Evolutionary conservation across 2,888 invertebrate species (phyloP), one percentile per base, ranked within the genome.

Genomic region (Rhogogaster chlorosoma): DNA sequence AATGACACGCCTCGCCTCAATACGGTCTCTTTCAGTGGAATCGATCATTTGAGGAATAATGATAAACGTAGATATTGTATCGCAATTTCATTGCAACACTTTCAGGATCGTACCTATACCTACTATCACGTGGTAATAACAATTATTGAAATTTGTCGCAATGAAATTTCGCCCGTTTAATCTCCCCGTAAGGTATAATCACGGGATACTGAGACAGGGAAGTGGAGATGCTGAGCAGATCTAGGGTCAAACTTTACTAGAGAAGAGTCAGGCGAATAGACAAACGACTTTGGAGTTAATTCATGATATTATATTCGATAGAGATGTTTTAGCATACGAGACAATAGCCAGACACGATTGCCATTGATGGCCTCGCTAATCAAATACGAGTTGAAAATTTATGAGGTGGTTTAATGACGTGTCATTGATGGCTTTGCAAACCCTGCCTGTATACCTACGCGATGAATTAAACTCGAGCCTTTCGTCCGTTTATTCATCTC

Each of bases 331-430:
- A 45, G 83, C 83, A 83, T 83, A 83, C 38, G 18, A 83, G 83
- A 83, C 83, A 83, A 83, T 83, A 42, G 83, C 42, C 42, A 77
- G 77, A 67, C 45, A 32, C 67, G 42, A 80, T 64, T 49, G 80
- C 64, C 80, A 80, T 80, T 80, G 36, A 80, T 83, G 83, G 29
- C 61, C 57, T 80, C 57, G 61, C 83, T 67, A 83, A 83, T 83
- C 67, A 83, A 26, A 15, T 42, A 83, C 26, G 36, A 36, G n/a
- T 83, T 57, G 70, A 49, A 64, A 70, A 67, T 83, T 83, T 83
- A 70, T 83, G 22, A 67, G 42, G 6, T 18, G 45, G 67, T 49
- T 38, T 70, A 83, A 83, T 83, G 64, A 83, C 83, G 67, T 67
- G 67, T 83, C 83, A 83, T 70, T 83, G 29, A 29, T 45, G 57